A percentile compares a stretch with the other conserved stretches of the same genome.
Conservation (phyloP, 2,888 invertebrate genomes). For the Nephrotoma appendiculata region DNA sequence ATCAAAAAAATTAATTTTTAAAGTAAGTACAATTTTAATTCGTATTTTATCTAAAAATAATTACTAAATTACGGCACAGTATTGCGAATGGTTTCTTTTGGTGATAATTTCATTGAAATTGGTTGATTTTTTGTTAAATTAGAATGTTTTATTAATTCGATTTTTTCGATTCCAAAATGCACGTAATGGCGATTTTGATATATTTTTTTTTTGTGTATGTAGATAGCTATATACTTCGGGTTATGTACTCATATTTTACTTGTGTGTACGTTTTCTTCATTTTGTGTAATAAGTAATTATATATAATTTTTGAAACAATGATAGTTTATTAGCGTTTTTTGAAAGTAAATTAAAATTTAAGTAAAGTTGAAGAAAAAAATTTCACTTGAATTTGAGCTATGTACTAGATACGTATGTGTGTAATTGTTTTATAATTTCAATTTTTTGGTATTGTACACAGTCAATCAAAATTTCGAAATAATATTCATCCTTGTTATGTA, state of each 20-base stretch:
- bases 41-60: not conserved
- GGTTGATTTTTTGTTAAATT: constrained; percentile 3
- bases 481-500: not conserved
- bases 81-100: not conserved
- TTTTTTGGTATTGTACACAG: not conserved
- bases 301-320: constrained; percentile 1
- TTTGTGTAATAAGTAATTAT: constrained; percentile 4
- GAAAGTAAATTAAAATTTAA: not conserved
- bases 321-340: constrained; percentile 2
- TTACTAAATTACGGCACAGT: not conserved
- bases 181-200: constrained; percentile 6
- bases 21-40: not conserved
- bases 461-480: not conserved
- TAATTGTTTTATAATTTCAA: not conserved
- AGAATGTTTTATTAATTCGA: constrained; percentile 1
- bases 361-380: not conserved
- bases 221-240: not conserved
- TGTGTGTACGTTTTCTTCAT: constrained; percentile 1
- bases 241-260: not conserved
- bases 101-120: not conserved
- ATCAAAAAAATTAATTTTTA: constrained; percentile 13
- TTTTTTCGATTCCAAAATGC: constrained; percentile 3
- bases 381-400: not conserved
- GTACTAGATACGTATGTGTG: not conserved
- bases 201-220: constrained; percentile 1